Percentiles rank a stretch among this genome's conserved stretches.
Conservation (phyloP, 2,113 vertebrate species). For the Limanda limanda region DNA sequence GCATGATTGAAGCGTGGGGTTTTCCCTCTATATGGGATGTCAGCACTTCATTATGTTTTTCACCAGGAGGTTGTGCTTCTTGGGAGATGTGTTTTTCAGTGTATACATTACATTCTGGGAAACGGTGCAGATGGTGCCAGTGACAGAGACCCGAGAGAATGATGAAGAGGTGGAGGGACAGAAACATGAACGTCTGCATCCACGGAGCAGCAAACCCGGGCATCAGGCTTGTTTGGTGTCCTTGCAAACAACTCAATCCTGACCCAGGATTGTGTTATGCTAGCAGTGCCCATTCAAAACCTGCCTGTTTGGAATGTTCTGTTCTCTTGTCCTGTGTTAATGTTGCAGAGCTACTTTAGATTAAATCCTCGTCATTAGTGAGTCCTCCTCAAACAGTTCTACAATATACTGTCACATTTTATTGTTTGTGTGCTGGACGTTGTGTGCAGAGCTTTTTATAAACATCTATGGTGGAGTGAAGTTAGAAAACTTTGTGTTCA, state of each 20-base stretch:
- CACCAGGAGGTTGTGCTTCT: conserved; percentile 2
- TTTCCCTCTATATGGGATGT: conserved; percentile 30
- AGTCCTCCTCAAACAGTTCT: too few relatives aligned
- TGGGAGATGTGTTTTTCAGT: conserved; percentile 23
- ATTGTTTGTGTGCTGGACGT: too few relatives aligned
- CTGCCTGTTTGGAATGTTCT: too few relatives aligned
- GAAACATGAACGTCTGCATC: conserved; percentile 39
- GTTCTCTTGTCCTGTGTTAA: too few relatives aligned
- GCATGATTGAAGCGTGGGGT: not conserved
- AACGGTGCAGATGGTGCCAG: conserved; percentile 43
- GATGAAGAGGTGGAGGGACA: conserved; percentile 37
- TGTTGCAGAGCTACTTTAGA: too few relatives aligned
- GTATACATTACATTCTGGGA: conserved; percentile 55
- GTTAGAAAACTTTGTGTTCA: too few relatives aligned
- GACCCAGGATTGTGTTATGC: conserved; percentile 45
- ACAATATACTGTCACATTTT: too few relatives aligned
- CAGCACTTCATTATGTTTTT: conserved; percentile 46
- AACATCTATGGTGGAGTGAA: too few relatives aligned
- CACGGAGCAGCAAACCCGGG: conserved; percentile 13
- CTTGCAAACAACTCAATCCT: conserved; percentile 52
- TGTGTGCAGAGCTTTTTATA: too few relatives aligned
- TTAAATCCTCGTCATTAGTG: too few relatives aligned
- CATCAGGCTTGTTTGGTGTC: conserved; percentile 35
- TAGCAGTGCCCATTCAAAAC: not conserved
- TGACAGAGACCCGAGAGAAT: conserved; percentile 28